These are phyloP conservation scores for Hartigia nigra DNA, from an alignment of 2,888 invertebrate species.

Conservation along the genomic window DNA sequence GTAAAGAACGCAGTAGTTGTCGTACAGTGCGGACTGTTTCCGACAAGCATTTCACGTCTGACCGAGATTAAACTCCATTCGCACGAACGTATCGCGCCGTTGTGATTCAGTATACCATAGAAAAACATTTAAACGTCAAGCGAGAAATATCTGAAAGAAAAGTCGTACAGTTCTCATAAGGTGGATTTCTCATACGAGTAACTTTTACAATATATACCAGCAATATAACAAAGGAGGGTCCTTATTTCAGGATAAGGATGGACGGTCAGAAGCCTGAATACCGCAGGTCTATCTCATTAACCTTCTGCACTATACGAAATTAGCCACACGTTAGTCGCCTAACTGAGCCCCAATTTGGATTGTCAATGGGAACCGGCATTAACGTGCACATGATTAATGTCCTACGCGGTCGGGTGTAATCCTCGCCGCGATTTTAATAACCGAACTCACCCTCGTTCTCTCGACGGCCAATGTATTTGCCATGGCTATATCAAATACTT, in stretches of 20 bases:
- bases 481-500: constrained; percentile 20
- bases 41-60: not conserved
- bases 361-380: constrained; percentile 11
- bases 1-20: not conserved
- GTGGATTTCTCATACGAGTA: not conserved
- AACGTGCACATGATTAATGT: constrained; percentile 47
- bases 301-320: constrained; percentile 30
- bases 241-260: not conserved
- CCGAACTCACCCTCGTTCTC: constrained; percentile 18
- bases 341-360: constrained; percentile 6
- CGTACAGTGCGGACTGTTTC: not conserved
- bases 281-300: not conserved
- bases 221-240: not conserved
- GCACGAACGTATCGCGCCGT: constrained; percentile 6
- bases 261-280: not conserved
- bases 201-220: not conserved
- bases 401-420: constrained; percentile 34
- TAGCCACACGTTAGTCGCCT: constrained; percentile 37
- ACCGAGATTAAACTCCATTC: not conserved
- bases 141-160: not conserved
- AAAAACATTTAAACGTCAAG: constrained; percentile 7
- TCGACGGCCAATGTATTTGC: constrained; percentile 21
- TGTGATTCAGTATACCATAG: not conserved
- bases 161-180: not conserved
- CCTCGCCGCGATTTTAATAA: constrained; percentile 50